Evolutionary conservation across 2,888 invertebrate genomes (phyloP).

Genomic region (Drosophila neotestacea): DNA sequence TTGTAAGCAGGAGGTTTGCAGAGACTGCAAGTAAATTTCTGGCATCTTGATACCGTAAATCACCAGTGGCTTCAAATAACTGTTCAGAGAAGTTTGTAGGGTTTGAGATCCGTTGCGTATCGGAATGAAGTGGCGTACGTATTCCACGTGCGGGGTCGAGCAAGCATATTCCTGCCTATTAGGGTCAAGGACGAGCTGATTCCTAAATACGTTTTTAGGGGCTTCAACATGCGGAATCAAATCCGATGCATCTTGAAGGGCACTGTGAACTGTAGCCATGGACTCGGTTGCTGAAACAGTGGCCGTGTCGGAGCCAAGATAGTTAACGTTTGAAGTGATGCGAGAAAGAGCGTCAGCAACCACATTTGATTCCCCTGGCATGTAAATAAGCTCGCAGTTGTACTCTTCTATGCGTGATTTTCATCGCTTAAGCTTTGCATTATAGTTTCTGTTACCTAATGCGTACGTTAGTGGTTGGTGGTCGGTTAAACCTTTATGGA

Average conservation of each 20-base stretch:
- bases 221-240: background rate
- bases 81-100: too few species aligned
- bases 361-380: background rate
- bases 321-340: background rate
- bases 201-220: background rate
- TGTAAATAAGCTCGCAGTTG: background rate
- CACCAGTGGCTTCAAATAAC: too few species aligned
- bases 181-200: background rate
- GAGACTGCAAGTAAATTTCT: background rate
- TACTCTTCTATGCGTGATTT: conserved; percentile 2
- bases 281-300: background rate
- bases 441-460: background rate
- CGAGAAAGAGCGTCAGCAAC: background rate
- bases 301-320: background rate
- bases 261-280: background rate
- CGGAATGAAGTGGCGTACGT: background rate
- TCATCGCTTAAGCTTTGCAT: background rate
- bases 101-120: too few species aligned
- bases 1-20: background rate
- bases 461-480: background rate
- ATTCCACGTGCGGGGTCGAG: background rate
- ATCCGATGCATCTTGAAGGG: background rate
- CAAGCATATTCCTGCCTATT: background rate
- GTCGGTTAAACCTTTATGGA: conserved; percentile 3
- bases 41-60: background rate